Evolutionary conservation across 2,113 vertebrate species (phyloP), one percentile per base, ranked within the genome.

Genomic region (Melospiza melodia): DNA sequence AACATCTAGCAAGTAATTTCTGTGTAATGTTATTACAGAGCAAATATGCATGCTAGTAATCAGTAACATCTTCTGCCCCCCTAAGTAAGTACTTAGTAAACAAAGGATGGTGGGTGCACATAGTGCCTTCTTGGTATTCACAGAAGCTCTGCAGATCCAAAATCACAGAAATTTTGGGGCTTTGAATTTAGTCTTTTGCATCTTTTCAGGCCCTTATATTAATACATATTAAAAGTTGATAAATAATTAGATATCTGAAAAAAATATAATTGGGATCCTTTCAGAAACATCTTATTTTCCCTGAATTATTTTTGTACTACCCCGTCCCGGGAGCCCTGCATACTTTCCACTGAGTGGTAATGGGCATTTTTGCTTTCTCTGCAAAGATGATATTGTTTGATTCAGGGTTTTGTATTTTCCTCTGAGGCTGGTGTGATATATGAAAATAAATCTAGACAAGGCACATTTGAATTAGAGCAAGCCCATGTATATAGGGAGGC

Each of bases 71-170:
- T 83, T 89, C 54, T 91, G 15, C 9, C 6, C 87, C 27, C 25
- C 35, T 49, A 46, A 68, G 27, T 15, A 87, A 75, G 51, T 41
- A 5, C 21, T 58, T 46, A 30, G 23, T 41, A 18, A 51, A 11
- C 20, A 39, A 55, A 74, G 59, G 28, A 49, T 11, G 4, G 14
- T 51, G 18, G 49, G 11, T 3, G 5, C 8, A 46, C 30, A 35
- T 1, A 0, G 10, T 72, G 7, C 9, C 18, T 80, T 58, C 41
- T 90, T 1, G 0, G 11, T 55, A 55, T 31, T 76, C 57, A 51
- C 14, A 69, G 31, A 62, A 46, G 5, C 1, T 69, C 51, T 66
- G 25, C 20, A 52, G 43, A 22, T 11, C 22, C 82, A 79, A 78
- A 91, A 66, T 11, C 18, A 52, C 30, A 51, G 22, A 85, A 41